Conservation (phyloP, 2,113 vertebrate species). For the Syngnathus scovelli region DNA sequence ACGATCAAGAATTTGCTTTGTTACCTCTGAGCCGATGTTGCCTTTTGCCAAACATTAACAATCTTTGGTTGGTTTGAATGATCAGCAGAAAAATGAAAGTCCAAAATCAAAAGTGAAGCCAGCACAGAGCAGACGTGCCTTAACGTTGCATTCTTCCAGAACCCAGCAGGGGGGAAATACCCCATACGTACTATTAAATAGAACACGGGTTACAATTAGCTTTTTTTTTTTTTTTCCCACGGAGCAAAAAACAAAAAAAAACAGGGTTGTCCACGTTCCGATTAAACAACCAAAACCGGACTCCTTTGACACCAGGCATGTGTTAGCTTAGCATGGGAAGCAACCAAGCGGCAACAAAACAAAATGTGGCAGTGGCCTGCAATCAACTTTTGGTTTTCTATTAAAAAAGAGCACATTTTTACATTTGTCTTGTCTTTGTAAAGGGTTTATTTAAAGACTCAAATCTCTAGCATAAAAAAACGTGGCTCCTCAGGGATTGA, state of each 20-base stretch:
- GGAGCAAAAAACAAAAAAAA: background rate
- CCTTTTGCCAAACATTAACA: background rate
- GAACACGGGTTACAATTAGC: background rate
- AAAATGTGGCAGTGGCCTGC: constrained; percentile 55
- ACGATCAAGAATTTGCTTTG: background rate
- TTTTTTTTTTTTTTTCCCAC: background rate
- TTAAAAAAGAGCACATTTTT: constrained; percentile 79
- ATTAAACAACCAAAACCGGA: background rate
- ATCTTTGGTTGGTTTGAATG: background rate
- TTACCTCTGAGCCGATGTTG: background rate
- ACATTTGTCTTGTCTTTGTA: constrained; percentile 5
- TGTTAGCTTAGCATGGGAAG: background rate
- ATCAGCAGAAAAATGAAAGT: background rate
- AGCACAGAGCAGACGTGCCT: constrained; percentile 1
- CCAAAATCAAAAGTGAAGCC: background rate
- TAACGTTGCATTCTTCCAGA: background rate
- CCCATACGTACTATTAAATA: background rate
- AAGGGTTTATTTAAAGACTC: background rate
- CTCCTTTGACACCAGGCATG: background rate
- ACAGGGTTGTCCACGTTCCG: background rate
- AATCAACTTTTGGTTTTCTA: constrained; percentile 77
- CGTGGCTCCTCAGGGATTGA: background rate
- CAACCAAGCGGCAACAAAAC: constrained; percentile 56
- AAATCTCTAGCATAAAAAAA: background rate
- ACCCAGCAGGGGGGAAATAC: background rate